phyloP scores from a whole-genome alignment of 1,140 invertebrate genomes.

The Pachypsylla venusta region DNA sequence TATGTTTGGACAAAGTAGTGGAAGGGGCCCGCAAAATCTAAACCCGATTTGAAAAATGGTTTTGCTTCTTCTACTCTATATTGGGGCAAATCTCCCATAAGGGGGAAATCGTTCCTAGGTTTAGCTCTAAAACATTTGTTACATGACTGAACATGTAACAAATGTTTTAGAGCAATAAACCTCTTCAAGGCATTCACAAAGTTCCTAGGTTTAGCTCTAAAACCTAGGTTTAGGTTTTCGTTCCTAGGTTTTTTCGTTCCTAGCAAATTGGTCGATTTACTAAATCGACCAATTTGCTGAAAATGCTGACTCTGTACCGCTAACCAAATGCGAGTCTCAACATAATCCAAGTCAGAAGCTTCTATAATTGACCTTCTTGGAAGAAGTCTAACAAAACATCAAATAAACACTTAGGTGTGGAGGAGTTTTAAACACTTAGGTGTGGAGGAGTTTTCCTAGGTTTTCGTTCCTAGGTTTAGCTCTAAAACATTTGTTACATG shows the following conservation, averaged over 20 bases:
- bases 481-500: constrained; percentile 25
- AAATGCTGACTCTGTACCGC: not conserved
- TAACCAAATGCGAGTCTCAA: not conserved
- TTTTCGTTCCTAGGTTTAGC: not conserved
- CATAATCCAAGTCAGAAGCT: not conserved
- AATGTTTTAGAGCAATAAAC: no score
- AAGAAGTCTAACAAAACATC: constrained; percentile 1
- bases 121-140: not conserved
- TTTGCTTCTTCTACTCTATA: constrained; percentile 12
- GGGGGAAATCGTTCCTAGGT: constrained; percentile 15
- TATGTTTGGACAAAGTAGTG: constrained; percentile 13
- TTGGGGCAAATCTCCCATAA: constrained; percentile 23
- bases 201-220: not conserved
- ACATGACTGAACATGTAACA: no score
- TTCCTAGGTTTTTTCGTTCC: no score
- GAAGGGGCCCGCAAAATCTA: constrained; percentile 25
- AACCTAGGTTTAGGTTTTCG: no score
- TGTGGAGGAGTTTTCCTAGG: no score
- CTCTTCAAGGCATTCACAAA: no score
- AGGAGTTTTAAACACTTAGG: no score
- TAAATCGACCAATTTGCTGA: not conserved
- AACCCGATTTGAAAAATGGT: constrained; percentile 18
- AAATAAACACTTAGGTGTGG: not conserved
- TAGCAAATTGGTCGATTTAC: no score
- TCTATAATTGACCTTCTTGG: not conserved